These are phyloP conservation scores for Corythoichthys haematopterus DNA, from an alignment of 2,113 vertebrate species.

Conservation along the genomic window DNA sequence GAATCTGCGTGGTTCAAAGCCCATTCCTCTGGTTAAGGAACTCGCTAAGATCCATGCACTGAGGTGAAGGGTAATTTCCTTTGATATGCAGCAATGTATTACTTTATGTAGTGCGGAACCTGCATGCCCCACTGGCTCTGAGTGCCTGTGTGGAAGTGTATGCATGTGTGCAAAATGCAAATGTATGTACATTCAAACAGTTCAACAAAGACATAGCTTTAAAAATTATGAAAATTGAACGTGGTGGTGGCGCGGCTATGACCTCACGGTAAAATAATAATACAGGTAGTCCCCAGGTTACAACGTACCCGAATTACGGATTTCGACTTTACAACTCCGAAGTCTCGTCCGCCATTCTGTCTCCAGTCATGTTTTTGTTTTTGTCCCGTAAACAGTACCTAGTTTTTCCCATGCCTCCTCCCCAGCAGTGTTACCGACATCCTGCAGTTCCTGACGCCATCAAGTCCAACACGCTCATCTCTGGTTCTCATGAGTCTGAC, in stretches of 20 bases:
- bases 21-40: conserved; percentile 73
- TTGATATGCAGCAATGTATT: conserved; percentile 69
- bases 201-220: conserved; percentile 18
- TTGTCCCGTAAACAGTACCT: too few species aligned
- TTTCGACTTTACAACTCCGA: too few species aligned
- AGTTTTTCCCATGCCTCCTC: too few species aligned
- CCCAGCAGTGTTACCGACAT: too few species aligned
- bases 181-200: conserved; percentile 34
- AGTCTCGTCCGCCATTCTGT: too few species aligned
- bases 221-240: conserved; percentile 34
- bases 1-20: conserved; percentile 71
- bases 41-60: conserved; percentile 67
- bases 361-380: too few species aligned
- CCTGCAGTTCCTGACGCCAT: too few species aligned
- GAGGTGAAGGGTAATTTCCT: conserved; percentile 78
- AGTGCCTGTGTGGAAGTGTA: conserved; percentile 18
- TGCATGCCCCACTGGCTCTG: conserved; percentile 48
- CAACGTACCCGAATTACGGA: too few species aligned
- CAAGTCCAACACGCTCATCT: too few species aligned
- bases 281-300: too few species aligned
- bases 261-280: not conserved
- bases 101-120: conserved; percentile 59
- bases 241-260: not conserved
- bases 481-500: too few species aligned
- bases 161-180: conserved; percentile 36